Conservation (phyloP, 2,888 invertebrate genomes). For the Drosophila macrospina region DNA sequence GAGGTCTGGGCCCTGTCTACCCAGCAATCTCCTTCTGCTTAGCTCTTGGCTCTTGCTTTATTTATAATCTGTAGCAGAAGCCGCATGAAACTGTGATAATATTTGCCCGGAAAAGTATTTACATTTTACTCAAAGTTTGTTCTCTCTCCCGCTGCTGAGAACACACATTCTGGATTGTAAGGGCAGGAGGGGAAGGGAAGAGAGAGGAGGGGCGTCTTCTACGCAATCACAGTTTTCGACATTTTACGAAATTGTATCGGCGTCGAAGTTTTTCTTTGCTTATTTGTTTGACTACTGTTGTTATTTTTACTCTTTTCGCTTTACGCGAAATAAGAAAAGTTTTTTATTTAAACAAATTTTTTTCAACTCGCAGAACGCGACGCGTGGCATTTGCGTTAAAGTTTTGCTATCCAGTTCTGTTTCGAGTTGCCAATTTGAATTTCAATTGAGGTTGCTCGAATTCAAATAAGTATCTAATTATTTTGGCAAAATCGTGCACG, state of each 20-base stretch:
- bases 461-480: slow-evolving; percentile 1
- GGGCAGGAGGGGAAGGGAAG: background rate
- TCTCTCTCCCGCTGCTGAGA: background rate
- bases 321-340: slow-evolving; percentile 78
- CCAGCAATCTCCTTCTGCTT: slow-evolving; percentile 31
- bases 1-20: background rate
- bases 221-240: slow-evolving; percentile 79
- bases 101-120: slow-evolving; percentile 82
- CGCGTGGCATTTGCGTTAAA: slow-evolving; percentile 58
- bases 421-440: slow-evolving; percentile 15
- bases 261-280: slow-evolving; percentile 75
- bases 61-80: slow-evolving; percentile 64
- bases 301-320: slow-evolving; percentile 58
- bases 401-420: slow-evolving; percentile 30
- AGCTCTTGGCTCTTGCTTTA: slow-evolving; percentile 49
- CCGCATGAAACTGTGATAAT: slow-evolving; percentile 80
- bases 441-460: slow-evolving; percentile 1
- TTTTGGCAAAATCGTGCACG: background rate
- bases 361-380: slow-evolving; percentile 50
- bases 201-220: slow-evolving; percentile 1
- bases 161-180: slow-evolving; percentile 2
- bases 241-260: slow-evolving; percentile 80
- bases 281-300: slow-evolving; percentile 61
- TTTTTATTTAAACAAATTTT: slow-evolving; percentile 80
- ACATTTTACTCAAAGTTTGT: slow-evolving; percentile 77